phyloP scores from a whole-genome alignment of 2,113 vertebrate species.

The Nesospiza acunhae region DNA sequence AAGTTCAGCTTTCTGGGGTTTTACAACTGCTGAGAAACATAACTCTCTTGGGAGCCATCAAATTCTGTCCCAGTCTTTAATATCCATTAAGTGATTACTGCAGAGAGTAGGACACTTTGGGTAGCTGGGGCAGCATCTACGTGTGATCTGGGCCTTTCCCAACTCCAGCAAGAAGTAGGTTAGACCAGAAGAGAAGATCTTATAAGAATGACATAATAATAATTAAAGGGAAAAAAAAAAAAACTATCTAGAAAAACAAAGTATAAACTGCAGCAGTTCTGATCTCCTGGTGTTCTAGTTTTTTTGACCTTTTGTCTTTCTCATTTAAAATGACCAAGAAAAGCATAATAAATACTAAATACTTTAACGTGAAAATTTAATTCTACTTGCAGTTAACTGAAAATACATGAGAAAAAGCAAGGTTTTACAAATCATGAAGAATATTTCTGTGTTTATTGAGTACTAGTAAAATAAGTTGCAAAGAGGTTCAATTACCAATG shows the following conservation, averaged over 20 bases:
- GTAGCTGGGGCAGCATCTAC: not conserved
- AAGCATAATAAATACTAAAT: not conserved
- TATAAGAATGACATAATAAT: not conserved
- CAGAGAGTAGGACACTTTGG: not conserved
- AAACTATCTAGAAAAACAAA: not conserved
- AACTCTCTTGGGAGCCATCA: not conserved
- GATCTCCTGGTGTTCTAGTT: not conserved
- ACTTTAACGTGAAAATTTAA: not conserved
- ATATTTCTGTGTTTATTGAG: not conserved
- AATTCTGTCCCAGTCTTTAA: not conserved
- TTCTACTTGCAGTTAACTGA: not conserved
- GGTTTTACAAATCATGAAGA: not conserved
- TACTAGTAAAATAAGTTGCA: not conserved
- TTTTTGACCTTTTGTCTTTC: not conserved
- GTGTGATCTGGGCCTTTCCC: not conserved
- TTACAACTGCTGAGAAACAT: not conserved
- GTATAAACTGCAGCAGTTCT: not conserved
- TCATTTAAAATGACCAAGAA: not conserved
- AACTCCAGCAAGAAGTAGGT: not conserved
- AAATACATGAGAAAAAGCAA: not conserved
- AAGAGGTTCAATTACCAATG: not conserved
- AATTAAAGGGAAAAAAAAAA: not conserved
- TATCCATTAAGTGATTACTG: not conserved
- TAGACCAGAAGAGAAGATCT: not conserved
- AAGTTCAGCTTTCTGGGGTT: not conserved